Percentiles rank a stretch among this genome's conserved stretches.
Conservation (phyloP, 2,113 vertebrate species). For the Myotis brandtii region DNA sequence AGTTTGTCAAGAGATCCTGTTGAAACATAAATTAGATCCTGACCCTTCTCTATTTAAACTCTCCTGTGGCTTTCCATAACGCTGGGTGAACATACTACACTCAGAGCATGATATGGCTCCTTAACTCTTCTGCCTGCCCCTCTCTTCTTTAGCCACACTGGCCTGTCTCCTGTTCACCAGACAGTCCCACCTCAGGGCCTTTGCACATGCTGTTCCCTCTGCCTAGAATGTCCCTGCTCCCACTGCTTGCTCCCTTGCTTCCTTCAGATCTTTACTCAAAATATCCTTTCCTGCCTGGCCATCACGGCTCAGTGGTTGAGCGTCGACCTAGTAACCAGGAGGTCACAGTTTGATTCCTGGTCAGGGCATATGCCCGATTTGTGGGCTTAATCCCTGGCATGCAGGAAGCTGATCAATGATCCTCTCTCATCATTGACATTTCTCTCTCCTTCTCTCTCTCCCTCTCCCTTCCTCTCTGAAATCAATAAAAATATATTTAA, state of each 20-base stretch:
- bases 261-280: neutral
- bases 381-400: too few species aligned
- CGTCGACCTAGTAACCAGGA: too few species aligned
- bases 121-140: neutral
- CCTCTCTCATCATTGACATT: too few species aligned
- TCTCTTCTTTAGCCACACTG: neutral
- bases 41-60: neutral
- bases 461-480: too few species aligned
- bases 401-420: too few species aligned
- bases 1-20: neutral
- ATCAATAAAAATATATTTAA: too few species aligned
- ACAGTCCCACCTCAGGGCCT: neutral
- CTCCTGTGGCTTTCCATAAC: neutral
- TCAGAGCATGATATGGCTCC: neutral
- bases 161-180: neutral
- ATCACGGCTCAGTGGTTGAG: too few species aligned
- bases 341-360: too few species aligned
- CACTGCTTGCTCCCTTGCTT: neutral
- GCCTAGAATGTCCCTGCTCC: neutral
- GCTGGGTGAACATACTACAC: neutral
- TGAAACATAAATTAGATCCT: neutral
- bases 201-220: neutral
- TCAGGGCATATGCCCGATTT: too few species aligned
- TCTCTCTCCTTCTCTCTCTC: too few species aligned
- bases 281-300: neutral